Evolutionary conservation across 1,140 invertebrate species (phyloP).

Genomic region (Dysdera silvatica): DNA sequence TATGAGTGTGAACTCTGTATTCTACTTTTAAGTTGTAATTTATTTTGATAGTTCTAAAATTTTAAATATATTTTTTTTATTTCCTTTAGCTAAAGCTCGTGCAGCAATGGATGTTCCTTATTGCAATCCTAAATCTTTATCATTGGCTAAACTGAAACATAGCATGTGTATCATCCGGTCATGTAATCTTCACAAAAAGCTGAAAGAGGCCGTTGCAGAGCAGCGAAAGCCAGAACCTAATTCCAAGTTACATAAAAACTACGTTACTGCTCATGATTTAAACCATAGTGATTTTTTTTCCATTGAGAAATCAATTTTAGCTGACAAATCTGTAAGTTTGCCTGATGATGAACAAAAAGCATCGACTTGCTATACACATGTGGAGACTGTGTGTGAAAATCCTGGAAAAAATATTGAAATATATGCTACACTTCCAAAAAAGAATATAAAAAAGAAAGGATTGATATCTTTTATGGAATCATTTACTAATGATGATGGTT

Average conservation of each 20-base stretch:
- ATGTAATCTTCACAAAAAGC: slow-evolving; percentile 69
- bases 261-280: not conserved
- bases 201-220: slow-evolving; percentile 41
- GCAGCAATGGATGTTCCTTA: slow-evolving; percentile 88
- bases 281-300: not conserved
- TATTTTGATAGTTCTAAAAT: not conserved
- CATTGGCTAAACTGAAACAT: slow-evolving; percentile 83
- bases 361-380: not conserved
- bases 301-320: not conserved
- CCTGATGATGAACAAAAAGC: not conserved
- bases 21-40: too few species aligned
- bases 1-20: too few species aligned
- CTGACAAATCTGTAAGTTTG: not conserved
- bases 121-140: slow-evolving; percentile 78
- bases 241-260: not conserved
- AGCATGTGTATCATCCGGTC: slow-evolving; percentile 86
- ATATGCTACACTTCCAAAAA: slow-evolving; percentile 83
- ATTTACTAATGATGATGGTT: slow-evolving; percentile 13
- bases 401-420: slow-evolving; percentile 52
- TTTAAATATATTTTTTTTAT: not conserved
- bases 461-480: slow-evolving; percentile 27
- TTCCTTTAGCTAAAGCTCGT: slow-evolving; percentile 52
- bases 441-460: slow-evolving; percentile 40
- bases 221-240: slow-evolving; percentile 13
- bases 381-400: not conserved